A percentile compares a stretch with the other conserved stretches of the same genome.
phyloP scores from a whole-genome alignment of 2,888 invertebrate species.

The Hypsopygia costalis region DNA sequence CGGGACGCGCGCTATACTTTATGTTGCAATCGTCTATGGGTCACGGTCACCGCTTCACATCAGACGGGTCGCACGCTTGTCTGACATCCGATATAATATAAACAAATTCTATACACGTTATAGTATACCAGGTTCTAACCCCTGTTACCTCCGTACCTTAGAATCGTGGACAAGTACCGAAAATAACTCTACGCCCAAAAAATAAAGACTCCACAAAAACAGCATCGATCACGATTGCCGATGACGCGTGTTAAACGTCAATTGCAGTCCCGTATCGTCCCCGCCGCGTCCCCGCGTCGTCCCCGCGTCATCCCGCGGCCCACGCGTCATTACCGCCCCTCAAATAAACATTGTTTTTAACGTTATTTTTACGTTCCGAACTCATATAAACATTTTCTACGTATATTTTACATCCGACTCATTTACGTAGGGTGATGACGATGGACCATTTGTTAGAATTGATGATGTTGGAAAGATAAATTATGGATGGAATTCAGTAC shows the following conservation, averaged over 20 bases:
- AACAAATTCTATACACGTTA: too few relatives aligned
- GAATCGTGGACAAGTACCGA: too few relatives aligned
- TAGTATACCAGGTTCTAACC: too few relatives aligned
- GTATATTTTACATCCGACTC: background rate
- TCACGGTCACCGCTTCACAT: too few relatives aligned
- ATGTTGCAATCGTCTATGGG: too few relatives aligned
- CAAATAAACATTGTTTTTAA: background rate
- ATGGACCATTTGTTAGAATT: background rate
- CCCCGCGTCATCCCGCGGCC: background rate
- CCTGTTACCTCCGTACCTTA: too few relatives aligned
- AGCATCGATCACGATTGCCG: background rate
- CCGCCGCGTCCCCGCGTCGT: background rate
- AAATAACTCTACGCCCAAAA: too few relatives aligned
- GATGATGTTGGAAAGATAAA: background rate
- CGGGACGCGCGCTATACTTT: too few relatives aligned
- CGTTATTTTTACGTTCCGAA: background rate
- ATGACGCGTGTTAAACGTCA: background rate
- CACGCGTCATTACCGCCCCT: background rate
- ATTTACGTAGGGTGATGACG: background rate
- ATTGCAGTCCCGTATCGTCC: background rate
- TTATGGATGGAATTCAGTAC: too few relatives aligned
- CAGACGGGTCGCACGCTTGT: too few relatives aligned
- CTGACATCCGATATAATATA: too few relatives aligned
- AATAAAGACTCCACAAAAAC: too few relatives aligned
- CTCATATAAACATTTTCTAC: background rate